Evolutionary conservation across 1,140 invertebrate genomes (phyloP).

Genomic region (Polypedilum pembai): DNA sequence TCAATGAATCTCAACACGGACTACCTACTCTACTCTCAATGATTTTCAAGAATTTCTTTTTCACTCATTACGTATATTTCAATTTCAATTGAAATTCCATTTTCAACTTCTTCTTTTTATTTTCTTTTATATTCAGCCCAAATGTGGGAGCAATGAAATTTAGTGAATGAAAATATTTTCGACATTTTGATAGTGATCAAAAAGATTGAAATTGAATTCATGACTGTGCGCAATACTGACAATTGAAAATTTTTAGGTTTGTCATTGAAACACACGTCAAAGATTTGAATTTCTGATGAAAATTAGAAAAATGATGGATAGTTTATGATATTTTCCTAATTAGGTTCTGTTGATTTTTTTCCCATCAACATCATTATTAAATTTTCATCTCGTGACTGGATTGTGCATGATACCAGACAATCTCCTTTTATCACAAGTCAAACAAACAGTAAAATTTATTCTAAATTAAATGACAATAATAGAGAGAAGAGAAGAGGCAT

Average conservation of each 20-base stretch:
- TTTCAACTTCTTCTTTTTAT: too few species aligned
- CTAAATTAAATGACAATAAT: neutral
- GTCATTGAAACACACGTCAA: neutral
- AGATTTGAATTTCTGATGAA: too few species aligned
- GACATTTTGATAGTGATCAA: neutral
- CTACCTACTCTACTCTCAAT: too few species aligned
- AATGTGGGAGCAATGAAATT: neutral
- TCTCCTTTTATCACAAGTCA: neutral
- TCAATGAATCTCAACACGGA: too few species aligned
- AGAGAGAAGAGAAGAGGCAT: neutral
- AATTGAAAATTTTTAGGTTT: neutral
- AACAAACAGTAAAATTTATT: neutral
- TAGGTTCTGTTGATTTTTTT: too few species aligned
- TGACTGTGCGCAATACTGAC: conserved; percentile 16
- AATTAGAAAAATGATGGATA: too few species aligned
- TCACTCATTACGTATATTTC: too few species aligned
- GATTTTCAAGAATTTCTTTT: too few species aligned
- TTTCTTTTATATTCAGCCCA: too few species aligned
- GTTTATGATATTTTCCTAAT: too few species aligned
- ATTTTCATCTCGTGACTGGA: neutral
- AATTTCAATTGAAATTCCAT: too few species aligned
- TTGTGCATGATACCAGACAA: neutral
- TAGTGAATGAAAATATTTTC: neutral
- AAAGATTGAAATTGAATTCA: too few species aligned
- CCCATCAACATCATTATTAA: neutral